Evolutionary conservation across 2,888 invertebrate genomes (phyloP).

Genomic region (Cephus nigrinus): DNA sequence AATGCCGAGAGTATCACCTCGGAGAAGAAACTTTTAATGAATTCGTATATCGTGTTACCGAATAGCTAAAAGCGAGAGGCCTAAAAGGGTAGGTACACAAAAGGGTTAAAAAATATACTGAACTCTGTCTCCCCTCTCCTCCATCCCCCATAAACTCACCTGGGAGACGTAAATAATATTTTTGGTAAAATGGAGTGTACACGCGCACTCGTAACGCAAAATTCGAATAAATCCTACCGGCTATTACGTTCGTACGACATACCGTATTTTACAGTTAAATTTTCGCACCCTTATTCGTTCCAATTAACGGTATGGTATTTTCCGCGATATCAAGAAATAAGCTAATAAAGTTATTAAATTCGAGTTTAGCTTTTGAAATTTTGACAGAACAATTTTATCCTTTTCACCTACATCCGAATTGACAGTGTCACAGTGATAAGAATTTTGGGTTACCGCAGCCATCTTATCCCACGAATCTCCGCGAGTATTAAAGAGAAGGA

Average conservation of each 20-base stretch:
- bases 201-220: background rate
- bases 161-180: background rate
- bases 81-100: background rate
- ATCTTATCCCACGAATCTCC: background rate
- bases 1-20: background rate
- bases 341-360: too few relatives aligned
- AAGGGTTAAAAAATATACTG: background rate
- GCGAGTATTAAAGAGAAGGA: background rate
- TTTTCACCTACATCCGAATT: background rate
- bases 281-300: background rate
- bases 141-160: background rate
- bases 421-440: background rate
- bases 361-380: background rate
- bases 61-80: background rate
- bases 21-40: background rate
- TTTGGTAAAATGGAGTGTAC: background rate
- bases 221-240: background rate
- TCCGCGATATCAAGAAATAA: too few relatives aligned
- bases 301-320: background rate
- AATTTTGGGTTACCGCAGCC: background rate
- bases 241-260: background rate
- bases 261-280: background rate
- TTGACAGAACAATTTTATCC: background rate
- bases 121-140: background rate
- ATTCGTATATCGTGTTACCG: background rate